Evolutionary conservation across 2,888 invertebrate genomes (phyloP), one percentile per base, ranked within the genome.

Genomic region (Drosophila subquinaria): DNA sequence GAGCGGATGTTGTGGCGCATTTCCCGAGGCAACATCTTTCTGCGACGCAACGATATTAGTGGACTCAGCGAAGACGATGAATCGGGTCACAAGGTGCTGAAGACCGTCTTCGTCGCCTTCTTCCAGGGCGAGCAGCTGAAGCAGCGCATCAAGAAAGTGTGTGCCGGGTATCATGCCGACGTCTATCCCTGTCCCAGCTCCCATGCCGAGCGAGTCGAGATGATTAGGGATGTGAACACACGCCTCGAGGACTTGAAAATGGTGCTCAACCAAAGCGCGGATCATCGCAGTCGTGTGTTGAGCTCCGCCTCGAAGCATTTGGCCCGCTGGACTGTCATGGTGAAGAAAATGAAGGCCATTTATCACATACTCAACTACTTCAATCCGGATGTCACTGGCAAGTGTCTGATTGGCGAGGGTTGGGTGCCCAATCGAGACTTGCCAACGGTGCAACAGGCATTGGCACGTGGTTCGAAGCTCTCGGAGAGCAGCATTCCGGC

Each of bases 311-410:
- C 97, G 5, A 96, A 96, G 88, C 96, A 97, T 90, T 93, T 98
- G 74, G 95, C 96, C 65, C 95, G 95, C 80, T 98, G 97, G 97
- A 94, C 94, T 78, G 94, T 97, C 23, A 96, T 97, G 94, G 96
- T 97, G 13, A 94, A 95, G 52, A 97, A 97, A 92, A 96, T 97
- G 94, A 98, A 98, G 92, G 98, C 98, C 3, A 98, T 98, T 90
- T 98, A 98, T 93, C 97, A 98, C 91, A 97, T 97, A 0, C 94
- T 98, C 82, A 98, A 98, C 93, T 95, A 97, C 93, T 98, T 98
- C 93, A 98, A 96, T 91, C 95, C 97, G 94, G 98, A 98, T 91
- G 97, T 97, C 9, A 96, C 97, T 1, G 96, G 97, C 93, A 97
- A 97, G 91, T 97, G 97, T 91, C 94, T 97, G 33, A 97, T 98